Base-by-base conservation (phyloP, 2,113 vertebrate species). In the Cygnus buccinator region DNA sequence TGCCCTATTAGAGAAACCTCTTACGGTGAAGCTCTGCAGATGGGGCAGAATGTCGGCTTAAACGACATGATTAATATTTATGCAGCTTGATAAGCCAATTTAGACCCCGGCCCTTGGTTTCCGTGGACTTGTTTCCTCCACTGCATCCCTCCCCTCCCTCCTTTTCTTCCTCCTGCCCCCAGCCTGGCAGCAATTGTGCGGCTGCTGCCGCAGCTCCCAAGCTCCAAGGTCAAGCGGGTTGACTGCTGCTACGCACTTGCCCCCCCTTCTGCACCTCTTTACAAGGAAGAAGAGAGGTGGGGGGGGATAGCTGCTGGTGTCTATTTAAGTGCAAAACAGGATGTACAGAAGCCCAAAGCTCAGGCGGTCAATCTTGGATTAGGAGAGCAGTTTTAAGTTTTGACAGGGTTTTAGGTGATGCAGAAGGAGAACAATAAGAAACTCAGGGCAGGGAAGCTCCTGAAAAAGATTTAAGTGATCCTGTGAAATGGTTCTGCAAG, bases 11-110 rank as follows among this genome's bases (percentile, higher is more conserved):
- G 93, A 96, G 95, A 97, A 94, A 93, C 50, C 52, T 93, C 92
- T 95, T 89, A 90, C 43, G 79, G 83, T 77, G 87, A 93, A 97
- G 93, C 65, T 89, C 92, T 97, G 94, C 92, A 89, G 75, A 74
- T 73, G 89, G 96, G 93, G 87, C 89, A 96, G 93, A 90, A 81
- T 92, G 94, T 61, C 63, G 15, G 86, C 91, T 95, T 97, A 96
- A 97, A 97, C 5, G 73, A 59, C 63, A 89, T 1, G 3, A 97
- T 98, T 98, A 97, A 98, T 98, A 97, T 98, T 97, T 95, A 98
- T 97, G 94, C 22, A 87, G 61, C 55, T 94, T 88, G 93, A 95
- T 85, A 95, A 97, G 74, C 74, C 94, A 70, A 92, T 96, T 96
- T 87, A 94, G 89, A 96, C 92, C 92, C 79, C 87, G 73, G 66